Base-by-base conservation (phyloP, 2,797 vertebrate genomes). In the Schizothorax lantsangensis region DNA sequence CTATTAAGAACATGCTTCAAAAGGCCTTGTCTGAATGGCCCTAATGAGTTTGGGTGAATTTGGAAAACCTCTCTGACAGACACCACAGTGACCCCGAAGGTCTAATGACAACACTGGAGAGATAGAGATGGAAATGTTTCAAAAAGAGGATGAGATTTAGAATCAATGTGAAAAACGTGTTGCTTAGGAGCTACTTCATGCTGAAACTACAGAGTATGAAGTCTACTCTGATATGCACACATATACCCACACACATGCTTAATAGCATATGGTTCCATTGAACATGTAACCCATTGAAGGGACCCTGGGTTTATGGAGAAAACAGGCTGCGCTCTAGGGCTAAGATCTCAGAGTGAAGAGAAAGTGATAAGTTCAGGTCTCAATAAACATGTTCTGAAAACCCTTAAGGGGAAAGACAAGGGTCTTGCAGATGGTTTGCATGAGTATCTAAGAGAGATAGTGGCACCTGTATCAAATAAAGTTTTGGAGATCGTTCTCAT, bases 1-100 rank as follows among this genome's bases (percentile, higher is more conserved):
- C 75, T 73, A 73, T 81, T 81, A 88, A 88, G 81, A 87, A 84
- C 79, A 33, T 93, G 93, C 94, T 88, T 94, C 92, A 94, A 88
- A 93, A 88, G n/a, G 68, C 49, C 74, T 71, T 59, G 84, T 85
- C 66, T 88, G 30, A 85, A 87, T 80, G 80, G 73, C 85, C 79
- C 86, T 88, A 88, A 90, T 88, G 88, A 84, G 88, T 84, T 85
- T 81, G 64, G 79, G 84, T 78, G 69, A 78, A 85, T 74, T 87
- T 88, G 83, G 59, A 14, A 64, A 14, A 64, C 59, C 69, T 38
- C 74, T 79, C 52, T 68, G 57, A 68, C 78, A 23, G 47, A 82
- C 40, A 38, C 64, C 68, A 14, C 47, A 83, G 68, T 17, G 66
- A 83, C 19, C 68, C 69, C 8, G 21, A 6, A 43, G 64, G 23